Evolutionary conservation across 2,797 vertebrate species (phyloP).

Genomic region (Falco concolor): DNA sequence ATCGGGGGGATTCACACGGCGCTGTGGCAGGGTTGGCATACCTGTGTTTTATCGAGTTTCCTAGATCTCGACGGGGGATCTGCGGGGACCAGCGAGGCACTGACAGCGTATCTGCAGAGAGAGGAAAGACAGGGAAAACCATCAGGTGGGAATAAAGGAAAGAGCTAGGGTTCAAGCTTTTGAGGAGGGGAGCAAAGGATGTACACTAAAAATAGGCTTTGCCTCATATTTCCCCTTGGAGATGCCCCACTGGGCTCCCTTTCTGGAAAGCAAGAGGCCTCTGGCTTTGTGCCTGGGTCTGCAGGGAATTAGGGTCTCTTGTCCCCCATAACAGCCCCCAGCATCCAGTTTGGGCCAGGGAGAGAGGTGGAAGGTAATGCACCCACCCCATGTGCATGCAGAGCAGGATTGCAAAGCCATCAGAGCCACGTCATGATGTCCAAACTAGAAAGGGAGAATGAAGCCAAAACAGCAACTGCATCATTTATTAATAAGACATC

Average conservation of each 20-base stretch:
- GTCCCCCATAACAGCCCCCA: background rate
- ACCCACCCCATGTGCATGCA: accelerated
- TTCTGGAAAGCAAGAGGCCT: background rate
- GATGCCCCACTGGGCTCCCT: background rate
- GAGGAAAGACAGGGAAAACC: background rate
- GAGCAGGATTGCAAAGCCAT: accelerated
- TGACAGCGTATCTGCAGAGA: constrained; percentile 88
- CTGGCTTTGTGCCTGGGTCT: background rate
- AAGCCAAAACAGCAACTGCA: background rate
- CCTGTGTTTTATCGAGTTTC: constrained; percentile 99
- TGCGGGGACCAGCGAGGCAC: constrained; percentile 99
- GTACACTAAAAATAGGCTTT: accelerated
- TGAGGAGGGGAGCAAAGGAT: background rate
- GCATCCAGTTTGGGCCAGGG: background rate
- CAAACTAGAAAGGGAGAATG: background rate
- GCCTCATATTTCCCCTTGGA: background rate
- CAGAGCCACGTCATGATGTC: accelerated
- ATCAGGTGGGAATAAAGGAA: accelerated
- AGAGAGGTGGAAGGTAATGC: background rate
- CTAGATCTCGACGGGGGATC: constrained; percentile 95
- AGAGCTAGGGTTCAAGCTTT: accelerated
- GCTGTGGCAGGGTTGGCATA: constrained; percentile 24
- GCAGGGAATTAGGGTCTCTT: accelerated
- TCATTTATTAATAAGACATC: background rate
- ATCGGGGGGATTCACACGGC: accelerated